Evolutionary conservation across 2,888 invertebrate genomes (phyloP), one percentile per base, ranked within the genome.

Genomic region (Drosophila sordidapex): DNA sequence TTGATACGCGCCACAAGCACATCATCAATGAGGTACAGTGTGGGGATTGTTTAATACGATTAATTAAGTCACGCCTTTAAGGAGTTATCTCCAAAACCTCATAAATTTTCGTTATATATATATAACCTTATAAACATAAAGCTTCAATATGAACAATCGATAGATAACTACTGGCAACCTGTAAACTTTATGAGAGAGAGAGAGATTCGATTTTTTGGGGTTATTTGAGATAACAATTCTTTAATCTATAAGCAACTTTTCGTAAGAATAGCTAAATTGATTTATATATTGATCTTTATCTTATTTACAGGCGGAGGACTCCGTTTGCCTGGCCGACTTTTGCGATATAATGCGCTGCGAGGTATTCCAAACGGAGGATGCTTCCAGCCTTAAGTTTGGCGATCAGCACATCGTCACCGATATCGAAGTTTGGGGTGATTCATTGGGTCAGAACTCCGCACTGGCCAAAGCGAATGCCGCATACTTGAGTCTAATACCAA

Each of bases 341-440:
- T 99, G 98, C 94, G 98, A 98, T 94, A 97, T 98, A 88, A 98
- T 98, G 96, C 95, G 98, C 83, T 98, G 98, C 93, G 97, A 98
- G 92, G 97, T 98, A 61, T 94, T 98, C 83, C 94, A 96, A 79
- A 95, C 96, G 72, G 96, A 96, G 91, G 96, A 96, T 74, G 94
- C 94, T 59, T 94, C 94, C 59, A 94, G 93, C 73, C 89, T 94
- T 48, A 93, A 95, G 87, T 94, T 95, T 78, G 96, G 95, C 74
- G 95, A 95, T 87, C 94, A 95, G 52, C 95, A 94, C 76, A 94
- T 95, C 27, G 94, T 96, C 89, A 97, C 97, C 10, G 97, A 97
- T 89, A 95, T 97, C 77, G 97, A 97, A 94, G 95, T 97, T 74
- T 97, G 97, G 97, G 95, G 96, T 82, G 97, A 97, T 91, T 93